These are phyloP conservation scores for Rhadinocentrus ornatus DNA, from an alignment of 2,797 vertebrate genomes.

Conservation along the genomic window DNA sequence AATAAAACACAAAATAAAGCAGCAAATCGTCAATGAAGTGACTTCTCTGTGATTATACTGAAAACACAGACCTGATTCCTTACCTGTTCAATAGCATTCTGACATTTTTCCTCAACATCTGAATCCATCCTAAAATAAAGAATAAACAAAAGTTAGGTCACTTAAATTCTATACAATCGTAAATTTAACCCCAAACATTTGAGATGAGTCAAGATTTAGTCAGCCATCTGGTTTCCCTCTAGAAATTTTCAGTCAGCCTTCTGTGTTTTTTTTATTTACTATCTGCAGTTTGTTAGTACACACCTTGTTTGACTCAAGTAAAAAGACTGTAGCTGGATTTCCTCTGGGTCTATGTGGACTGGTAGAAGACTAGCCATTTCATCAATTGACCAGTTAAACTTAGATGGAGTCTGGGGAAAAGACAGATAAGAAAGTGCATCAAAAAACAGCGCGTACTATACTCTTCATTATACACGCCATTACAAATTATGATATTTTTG, in stretches of 20 bases:
- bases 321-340: slow-evolving; percentile 92
- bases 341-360: slow-evolving; percentile 94
- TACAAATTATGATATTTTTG: background rate
- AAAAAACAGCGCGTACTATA: background rate
- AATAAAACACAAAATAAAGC: background rate
- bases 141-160: background rate
- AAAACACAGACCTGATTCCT: background rate
- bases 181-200: background rate
- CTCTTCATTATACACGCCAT: background rate
- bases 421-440: slow-evolving; percentile 2
- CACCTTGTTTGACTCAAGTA: slow-evolving; percentile 92
- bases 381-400: slow-evolving; percentile 97
- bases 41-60: background rate
- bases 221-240: background rate
- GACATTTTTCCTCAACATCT: slow-evolving; percentile 93
- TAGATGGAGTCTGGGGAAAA: slow-evolving; percentile 88
- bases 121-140: slow-evolving; percentile 86
- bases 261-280: too few relatives aligned
- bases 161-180: background rate
- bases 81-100: slow-evolving; percentile 97
- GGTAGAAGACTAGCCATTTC: slow-evolving; percentile 94
- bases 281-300: slow-evolving; percentile 21
- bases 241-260: background rate
- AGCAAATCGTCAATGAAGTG: background rate
- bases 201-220: background rate